Conservation (phyloP, 2,113 vertebrate species). For the Phyllostomus hastatus region DNA sequence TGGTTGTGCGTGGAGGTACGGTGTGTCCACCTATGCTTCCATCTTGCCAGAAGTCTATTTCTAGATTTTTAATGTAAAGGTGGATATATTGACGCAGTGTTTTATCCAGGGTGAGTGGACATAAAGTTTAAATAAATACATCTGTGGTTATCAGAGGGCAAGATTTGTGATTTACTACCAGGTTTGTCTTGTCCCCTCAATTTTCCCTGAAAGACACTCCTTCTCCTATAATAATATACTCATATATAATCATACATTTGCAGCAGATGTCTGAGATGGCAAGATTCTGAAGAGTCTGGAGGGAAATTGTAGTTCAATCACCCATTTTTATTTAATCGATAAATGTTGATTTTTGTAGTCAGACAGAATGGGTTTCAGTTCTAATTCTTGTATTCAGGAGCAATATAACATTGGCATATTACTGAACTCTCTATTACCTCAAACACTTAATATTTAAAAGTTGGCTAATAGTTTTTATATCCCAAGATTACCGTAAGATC, state of each 20-base stretch:
- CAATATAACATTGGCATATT: not conserved
- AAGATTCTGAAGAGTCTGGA: not conserved
- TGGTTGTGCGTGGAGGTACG: no score
- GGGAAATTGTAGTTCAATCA: not conserved
- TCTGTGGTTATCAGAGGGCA: not conserved
- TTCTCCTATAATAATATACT: not conserved
- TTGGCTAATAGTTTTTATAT: not conserved
- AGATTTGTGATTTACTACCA: not conserved
- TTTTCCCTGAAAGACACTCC: not conserved
- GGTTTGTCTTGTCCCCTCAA: not conserved
- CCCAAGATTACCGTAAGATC: not conserved
- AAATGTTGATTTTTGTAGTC: not conserved
- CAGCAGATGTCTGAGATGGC: not conserved
- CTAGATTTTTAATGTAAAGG: constrained; percentile 6
- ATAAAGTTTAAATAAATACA: not conserved
- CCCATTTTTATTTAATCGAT: not conserved
- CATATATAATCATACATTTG: not conserved
- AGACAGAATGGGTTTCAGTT: not conserved
- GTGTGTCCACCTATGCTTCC: no score
- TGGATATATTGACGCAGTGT: not conserved
- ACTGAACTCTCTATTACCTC: not conserved
- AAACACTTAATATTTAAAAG: not conserved
- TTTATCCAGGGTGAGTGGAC: not conserved
- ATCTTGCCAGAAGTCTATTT: not conserved
- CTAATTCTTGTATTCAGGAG: not conserved